Evolutionary conservation across 2,888 invertebrate genomes (phyloP), one percentile per base, ranked within the genome.

Genomic region (Macaria liturata): DNA sequence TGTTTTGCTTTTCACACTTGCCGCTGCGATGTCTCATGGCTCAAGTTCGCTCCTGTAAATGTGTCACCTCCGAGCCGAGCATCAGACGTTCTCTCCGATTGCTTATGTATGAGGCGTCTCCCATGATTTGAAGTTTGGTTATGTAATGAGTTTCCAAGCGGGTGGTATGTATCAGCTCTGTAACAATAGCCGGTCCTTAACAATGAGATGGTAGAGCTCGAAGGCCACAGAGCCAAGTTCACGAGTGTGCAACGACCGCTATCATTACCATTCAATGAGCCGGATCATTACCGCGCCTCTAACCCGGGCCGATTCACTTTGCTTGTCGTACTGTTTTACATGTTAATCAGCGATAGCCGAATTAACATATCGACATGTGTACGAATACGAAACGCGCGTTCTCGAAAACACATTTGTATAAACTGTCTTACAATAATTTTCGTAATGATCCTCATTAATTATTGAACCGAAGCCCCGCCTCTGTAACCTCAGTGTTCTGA

Each of bases 161-260:
- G 49, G 55, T 51, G 63, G 62, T 65, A 63, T 63, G 58, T 64
- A 65, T 64, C 61, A 68, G 64, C 57, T 62, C 60, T 63, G 65
- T 70, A 75, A 76, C 75, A 80, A 75, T 78, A 63, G 68, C 62
- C 58, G 61, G 71, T 68, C 71, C 62, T 71, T 67, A 69, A 75
- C 80, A 83, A 85, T 83, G 72, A 81, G 77, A 76, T 78, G 76
- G 75, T 76, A 75, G 73, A 68, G 61, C 74, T 69, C 78, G 87
- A 86, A 87, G 88, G 88, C 85, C 83, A 78, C 69, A 64, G 69
- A 72, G 75, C 74, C 88, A 88, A 89, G 89, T 88, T 90, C 89
- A 89, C 72, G 84, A 78, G 71, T 80, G 83, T 82, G 83, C 88
- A 84, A 78, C 83, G 88, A 84, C 88, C 89, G 86, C 75, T 77